Percentiles rank a stretch among this genome's conserved stretches.
Evolutionary conservation across 2,113 vertebrate species (phyloP).

Genomic region (Galeopterus variegatus): DNA sequence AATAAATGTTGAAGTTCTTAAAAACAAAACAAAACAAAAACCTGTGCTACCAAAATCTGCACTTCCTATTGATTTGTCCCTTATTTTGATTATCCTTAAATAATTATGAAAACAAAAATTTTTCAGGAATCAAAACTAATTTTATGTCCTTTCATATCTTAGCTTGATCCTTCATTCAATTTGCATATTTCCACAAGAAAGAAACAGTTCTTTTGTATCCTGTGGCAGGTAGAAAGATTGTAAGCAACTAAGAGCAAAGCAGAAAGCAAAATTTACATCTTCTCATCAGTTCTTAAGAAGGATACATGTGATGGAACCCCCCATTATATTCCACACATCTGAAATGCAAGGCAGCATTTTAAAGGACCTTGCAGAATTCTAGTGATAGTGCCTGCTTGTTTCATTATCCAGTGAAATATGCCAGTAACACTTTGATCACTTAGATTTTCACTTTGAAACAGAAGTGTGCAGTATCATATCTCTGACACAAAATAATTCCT

Average conservation of each 20-base stretch:
- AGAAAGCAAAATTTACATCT: neutral
- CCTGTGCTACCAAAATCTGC: neutral
- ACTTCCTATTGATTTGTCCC: neutral
- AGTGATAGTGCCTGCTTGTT: neutral
- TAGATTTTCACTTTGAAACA: neutral
- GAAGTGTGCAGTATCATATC: neutral
- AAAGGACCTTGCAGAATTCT: neutral
- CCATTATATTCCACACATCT: neutral
- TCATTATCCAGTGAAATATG: slow-evolving; percentile 11
- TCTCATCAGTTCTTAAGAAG: neutral
- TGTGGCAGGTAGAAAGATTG: neutral
- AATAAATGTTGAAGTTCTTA: too few relatives aligned
- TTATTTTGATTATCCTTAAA: neutral
- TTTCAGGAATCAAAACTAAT: slow-evolving; percentile 3
- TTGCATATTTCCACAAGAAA: neutral
- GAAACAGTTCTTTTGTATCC: neutral
- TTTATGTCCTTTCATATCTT: neutral
- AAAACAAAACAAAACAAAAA: too few relatives aligned
- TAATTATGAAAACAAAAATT: neutral
- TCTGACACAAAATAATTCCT: neutral
- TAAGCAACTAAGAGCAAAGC: neutral
- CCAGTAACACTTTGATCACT: neutral
- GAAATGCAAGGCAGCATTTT: neutral
- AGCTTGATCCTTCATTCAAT: neutral
- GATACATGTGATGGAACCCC: neutral